phyloP scores from a whole-genome alignment of 2,888 invertebrate genomes.

The Nasonovia ribisnigri region DNA sequence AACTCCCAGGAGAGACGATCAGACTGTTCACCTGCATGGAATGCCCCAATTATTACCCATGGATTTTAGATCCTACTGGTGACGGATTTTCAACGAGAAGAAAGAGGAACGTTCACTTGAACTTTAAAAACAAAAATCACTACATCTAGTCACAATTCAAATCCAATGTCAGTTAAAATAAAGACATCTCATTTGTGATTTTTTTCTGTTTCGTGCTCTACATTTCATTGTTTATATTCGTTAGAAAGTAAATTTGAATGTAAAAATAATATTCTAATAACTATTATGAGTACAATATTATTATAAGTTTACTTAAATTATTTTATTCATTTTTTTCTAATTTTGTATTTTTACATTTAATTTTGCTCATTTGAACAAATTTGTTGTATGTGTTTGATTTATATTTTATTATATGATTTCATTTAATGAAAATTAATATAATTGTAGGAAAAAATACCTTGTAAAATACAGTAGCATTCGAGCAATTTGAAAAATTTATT shows the following conservation, averaged over 20 bases:
- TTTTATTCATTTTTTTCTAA: slow-evolving; percentile 49
- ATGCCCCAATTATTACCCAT: slow-evolving; percentile 95
- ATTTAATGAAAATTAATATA: neutral
- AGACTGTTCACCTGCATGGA: slow-evolving; percentile 96
- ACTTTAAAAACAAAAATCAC: slow-evolving; percentile 52
- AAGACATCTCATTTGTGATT: slow-evolving; percentile 32
- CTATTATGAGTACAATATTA: slow-evolving; percentile 53
- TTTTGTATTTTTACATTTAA: slow-evolving; percentile 51
- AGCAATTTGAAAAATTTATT: slow-evolving; percentile 23
- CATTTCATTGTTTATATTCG: slow-evolving; percentile 27
- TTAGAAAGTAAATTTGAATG: slow-evolving; percentile 45
- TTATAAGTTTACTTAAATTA: slow-evolving; percentile 59
- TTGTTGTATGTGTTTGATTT: slow-evolving; percentile 17
- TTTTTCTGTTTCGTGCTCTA: slow-evolving; percentile 5
- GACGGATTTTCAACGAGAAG: slow-evolving; percentile 81
- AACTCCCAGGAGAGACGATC: slow-evolving; percentile 91
- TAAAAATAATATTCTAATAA: slow-evolving; percentile 18
- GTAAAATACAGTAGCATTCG: neutral
- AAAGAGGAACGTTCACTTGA: slow-evolving; percentile 49
- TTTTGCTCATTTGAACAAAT: slow-evolving; percentile 23
- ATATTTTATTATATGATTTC: slow-evolving; percentile 13
- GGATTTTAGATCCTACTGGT: slow-evolving; percentile 94
- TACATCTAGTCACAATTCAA: slow-evolving; percentile 45
- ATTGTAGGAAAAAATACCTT: neutral
- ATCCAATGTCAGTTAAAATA: neutral